A percentile compares a stretch with the other conserved stretches of the same genome.
Conservation (phyloP, 2,888 invertebrate genomes). For the Pteria penguin region DNA sequence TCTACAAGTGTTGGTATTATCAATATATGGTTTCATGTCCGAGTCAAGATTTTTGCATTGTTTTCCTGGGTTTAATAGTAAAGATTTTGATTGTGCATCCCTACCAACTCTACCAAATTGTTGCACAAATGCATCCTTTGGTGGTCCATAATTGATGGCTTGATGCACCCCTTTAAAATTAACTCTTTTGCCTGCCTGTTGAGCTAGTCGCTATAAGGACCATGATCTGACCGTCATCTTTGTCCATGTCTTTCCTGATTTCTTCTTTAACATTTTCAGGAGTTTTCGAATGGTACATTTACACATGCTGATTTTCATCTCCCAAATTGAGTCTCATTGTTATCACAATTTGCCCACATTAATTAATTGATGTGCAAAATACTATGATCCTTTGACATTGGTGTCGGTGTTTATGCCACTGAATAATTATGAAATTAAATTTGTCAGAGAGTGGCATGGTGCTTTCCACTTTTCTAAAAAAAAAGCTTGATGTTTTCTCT, state of each 20-base stretch:
- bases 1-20: neutral
- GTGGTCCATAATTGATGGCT: slow-evolving; percentile 11
- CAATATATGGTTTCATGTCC: neutral
- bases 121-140: slow-evolving; percentile 19
- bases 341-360: neutral
- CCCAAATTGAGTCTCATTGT: neutral
- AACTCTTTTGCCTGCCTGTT: slow-evolving; percentile 7
- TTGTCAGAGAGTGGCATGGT: neutral
- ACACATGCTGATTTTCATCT: neutral
- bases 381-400: neutral
- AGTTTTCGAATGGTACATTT: slow-evolving; percentile 15
- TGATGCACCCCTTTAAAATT: slow-evolving; percentile 4
- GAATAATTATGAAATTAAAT: neutral
- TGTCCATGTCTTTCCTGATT: slow-evolving; percentile 12
- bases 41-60: neutral
- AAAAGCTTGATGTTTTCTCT: slow-evolving; percentile 10
- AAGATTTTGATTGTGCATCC: slow-evolving; percentile 7
- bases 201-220: slow-evolving; percentile 18
- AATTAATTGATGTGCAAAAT: neutral
- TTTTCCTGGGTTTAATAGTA: slow-evolving; percentile 3
- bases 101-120: slow-evolving; percentile 15
- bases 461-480: neutral
- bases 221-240: slow-evolving; percentile 1
- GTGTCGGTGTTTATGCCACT: neutral
- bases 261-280: slow-evolving; percentile 5